Base-by-base conservation (phyloP, 2,113 vertebrate species). In the Castor canadensis region DNA sequence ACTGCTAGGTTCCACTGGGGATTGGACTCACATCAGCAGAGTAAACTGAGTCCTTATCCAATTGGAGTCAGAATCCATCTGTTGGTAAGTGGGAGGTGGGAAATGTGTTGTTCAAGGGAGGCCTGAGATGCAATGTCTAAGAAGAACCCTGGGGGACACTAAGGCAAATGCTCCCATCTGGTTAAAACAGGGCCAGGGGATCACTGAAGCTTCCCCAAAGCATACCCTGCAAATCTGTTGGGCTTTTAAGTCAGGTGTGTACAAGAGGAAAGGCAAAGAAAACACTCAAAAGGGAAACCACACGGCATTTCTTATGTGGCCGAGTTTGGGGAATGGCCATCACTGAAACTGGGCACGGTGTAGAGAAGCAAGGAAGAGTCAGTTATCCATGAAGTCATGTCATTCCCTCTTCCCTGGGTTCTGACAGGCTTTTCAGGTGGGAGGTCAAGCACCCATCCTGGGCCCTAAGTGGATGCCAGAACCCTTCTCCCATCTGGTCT, bases 131-230 rank as follows among this genome's bases (percentile, higher is more conserved):
- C 3, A 2, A 16, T 1, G 0, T 62, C 64, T 85, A 5, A 56
- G 20, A 43, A 0, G 22, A 71, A 32, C 71, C 6, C 16, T 1
- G 9, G 15, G 66, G 17, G 30, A 17, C 69, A 19, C 0, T 3
- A 47, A 64, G 15, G 52, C 19, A 32, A 28, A 60, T 0, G 13
- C 5, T 4, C 30, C 26, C 40, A 43, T 20, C 4, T 2, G 11
- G 49, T 49, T 60, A 28, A 71, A 54, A 43, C 7, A 9, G 9
- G 5, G 38, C 20, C 5, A 38, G 9, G 81, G 0, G 22, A 9
- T 1, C 30, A 16, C 0, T 12, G 47, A 24, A 40, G 24, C 10
- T 81, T 45, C 43, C 19, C 40, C 82, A 81, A 87, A 35, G 30
- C 20, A 62, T 24, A 19, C 11, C 49, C 71, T 20, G 20, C 6